Percentiles rank a stretch among this genome's conserved stretches.
These are phyloP conservation scores for Mustelus asterias DNA, from an alignment of 2,113 vertebrate species.

Conservation along the genomic window DNA sequence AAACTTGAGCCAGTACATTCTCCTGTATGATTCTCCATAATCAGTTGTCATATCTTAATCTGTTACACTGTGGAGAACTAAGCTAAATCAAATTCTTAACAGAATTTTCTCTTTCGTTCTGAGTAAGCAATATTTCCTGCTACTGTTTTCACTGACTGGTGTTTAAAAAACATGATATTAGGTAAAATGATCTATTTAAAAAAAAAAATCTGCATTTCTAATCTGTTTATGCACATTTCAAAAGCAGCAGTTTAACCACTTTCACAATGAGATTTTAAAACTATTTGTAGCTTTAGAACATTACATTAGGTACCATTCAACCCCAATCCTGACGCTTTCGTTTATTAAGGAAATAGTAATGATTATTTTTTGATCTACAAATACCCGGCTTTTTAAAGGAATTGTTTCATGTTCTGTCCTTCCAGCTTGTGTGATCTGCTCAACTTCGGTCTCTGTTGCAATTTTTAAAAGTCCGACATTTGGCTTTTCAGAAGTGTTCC, in stretches of 20 bases:
- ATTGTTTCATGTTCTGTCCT: neutral
- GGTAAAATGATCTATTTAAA: neutral
- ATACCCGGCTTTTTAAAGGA: neutral
- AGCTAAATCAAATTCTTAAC: constrained; percentile 32
- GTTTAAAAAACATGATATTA: neutral
- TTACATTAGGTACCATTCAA: constrained; percentile 5
- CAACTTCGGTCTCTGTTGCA: neutral
- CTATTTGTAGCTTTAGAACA: neutral
- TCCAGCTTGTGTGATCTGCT: neutral
- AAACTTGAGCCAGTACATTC: neutral
- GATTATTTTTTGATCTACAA: constrained; percentile 32
- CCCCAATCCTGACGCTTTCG: neutral
- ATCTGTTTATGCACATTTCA: constrained; percentile 24
- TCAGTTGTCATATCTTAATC: neutral
- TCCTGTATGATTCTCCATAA: neutral
- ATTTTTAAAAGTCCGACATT: neutral
- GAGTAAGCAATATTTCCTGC: neutral
- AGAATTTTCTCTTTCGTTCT: constrained; percentile 7
- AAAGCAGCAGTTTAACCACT: constrained; percentile 33
- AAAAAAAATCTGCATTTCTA: neutral
- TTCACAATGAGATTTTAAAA: constrained; percentile 34
- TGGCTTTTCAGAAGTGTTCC: neutral
- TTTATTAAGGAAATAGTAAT: neutral
- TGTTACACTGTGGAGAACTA: neutral
- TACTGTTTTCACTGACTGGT: neutral